Evolutionary conservation across 30 jellyfish, hydroid and myxozoan genomes (phyloP).

Genomic region (Turritopsis rubra): DNA sequence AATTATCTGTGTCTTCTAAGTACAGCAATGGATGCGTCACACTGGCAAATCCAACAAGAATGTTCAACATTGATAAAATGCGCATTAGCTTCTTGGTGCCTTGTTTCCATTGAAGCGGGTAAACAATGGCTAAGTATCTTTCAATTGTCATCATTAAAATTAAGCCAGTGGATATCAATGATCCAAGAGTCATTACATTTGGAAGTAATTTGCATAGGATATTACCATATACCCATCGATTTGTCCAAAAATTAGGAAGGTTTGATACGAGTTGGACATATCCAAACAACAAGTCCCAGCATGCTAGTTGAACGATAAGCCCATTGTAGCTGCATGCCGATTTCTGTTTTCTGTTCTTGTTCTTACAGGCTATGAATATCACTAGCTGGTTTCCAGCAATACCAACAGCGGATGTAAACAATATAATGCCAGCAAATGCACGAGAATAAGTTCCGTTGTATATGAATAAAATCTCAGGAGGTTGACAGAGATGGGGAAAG

Average conservation of each 20-base stretch:
- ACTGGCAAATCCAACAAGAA: background rate
- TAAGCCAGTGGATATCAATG: background rate
- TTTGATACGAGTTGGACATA: background rate
- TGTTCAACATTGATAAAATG: background rate
- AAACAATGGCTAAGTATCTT: background rate
- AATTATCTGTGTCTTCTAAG: background rate
- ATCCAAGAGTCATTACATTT: background rate
- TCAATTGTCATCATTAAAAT: constrained; percentile 2
- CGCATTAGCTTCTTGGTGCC: background rate
- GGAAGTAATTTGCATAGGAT: background rate
- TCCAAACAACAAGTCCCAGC: background rate
- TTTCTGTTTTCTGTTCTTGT: background rate
- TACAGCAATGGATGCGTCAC: background rate
- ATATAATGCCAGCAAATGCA: background rate
- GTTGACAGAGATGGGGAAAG: background rate
- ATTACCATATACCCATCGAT: background rate
- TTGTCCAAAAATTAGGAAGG: background rate
- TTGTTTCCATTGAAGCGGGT: background rate
- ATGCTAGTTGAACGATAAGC: constrained; percentile 3
- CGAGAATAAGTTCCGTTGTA: background rate
- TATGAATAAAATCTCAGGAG: background rate
- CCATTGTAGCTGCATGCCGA: background rate
- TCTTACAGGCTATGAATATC: background rate
- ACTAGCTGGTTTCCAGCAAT: background rate
- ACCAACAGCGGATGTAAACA: background rate